Conservation (phyloP, 2,113 vertebrate genomes). For the Tragelaphus strepsiceros region DNA sequence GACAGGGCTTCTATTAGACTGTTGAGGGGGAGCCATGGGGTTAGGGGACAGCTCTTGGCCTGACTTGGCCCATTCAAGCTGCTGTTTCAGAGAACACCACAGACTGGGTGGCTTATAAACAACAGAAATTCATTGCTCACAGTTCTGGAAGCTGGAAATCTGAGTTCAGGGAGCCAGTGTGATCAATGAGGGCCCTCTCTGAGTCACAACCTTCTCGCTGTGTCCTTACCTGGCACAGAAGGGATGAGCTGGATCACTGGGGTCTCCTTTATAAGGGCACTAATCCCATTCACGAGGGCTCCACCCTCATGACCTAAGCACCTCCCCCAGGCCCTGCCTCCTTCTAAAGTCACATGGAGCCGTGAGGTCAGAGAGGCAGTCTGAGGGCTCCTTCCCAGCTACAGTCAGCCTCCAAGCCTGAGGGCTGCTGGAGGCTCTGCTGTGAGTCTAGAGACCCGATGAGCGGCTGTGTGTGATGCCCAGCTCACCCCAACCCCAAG, state of each 20-base stretch:
- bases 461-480: neutral
- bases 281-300: neutral
- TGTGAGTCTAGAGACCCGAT: neutral
- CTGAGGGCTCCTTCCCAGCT: neutral
- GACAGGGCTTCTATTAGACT: neutral
- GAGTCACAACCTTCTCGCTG: neutral
- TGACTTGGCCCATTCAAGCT: neutral
- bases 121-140: neutral
- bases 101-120: neutral
- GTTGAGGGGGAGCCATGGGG: rapidly evolving
- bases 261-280: neutral
- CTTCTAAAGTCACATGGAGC: neutral
- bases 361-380: neutral
- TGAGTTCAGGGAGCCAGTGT: neutral
- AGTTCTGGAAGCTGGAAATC: neutral
- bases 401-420: neutral
- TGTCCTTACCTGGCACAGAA: neutral
- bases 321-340: neutral
- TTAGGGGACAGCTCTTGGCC: neutral
- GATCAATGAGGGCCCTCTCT: neutral
- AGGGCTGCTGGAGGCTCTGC: neutral
- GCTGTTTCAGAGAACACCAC: neutral
- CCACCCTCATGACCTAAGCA: neutral
- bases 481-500: neutral
- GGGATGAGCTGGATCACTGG: neutral